Evolutionary conservation across 2,113 vertebrate species (phyloP).

Genomic region (Psilopsiagon aymara): DNA sequence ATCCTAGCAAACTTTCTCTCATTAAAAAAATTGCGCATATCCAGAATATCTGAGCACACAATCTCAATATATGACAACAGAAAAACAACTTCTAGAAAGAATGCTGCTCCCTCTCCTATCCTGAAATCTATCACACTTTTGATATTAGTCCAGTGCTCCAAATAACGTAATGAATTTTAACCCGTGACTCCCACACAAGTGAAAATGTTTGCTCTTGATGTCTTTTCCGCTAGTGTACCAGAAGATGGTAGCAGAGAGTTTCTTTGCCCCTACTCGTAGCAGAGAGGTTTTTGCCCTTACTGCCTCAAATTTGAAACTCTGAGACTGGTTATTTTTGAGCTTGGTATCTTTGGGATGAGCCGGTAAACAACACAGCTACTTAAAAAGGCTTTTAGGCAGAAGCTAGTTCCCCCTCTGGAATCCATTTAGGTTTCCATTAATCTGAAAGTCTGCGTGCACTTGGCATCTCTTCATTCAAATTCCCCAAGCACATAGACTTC

Average conservation of each 20-base stretch:
- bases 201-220: background rate
- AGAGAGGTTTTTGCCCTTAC: background rate
- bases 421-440: background rate
- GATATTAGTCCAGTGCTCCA: background rate
- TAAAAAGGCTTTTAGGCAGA: background rate
- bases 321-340: background rate
- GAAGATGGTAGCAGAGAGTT: conserved; percentile 19
- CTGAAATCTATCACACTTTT: background rate
- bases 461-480: background rate
- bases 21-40: background rate
- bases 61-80: background rate
- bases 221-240: background rate
- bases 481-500: background rate
- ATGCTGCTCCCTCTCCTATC: background rate
- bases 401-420: background rate
- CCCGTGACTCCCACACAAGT: rapidly evolving
- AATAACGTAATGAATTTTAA: background rate
- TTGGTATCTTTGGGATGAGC: background rate
- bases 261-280: background rate
- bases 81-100: background rate
- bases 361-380: background rate
- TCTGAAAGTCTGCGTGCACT: background rate
- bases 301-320: background rate
- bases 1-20: background rate
- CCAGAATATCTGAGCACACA: background rate